Base-by-base conservation (phyloP, 2,888 invertebrate genomes). In the Cantharis lateralis region DNA sequence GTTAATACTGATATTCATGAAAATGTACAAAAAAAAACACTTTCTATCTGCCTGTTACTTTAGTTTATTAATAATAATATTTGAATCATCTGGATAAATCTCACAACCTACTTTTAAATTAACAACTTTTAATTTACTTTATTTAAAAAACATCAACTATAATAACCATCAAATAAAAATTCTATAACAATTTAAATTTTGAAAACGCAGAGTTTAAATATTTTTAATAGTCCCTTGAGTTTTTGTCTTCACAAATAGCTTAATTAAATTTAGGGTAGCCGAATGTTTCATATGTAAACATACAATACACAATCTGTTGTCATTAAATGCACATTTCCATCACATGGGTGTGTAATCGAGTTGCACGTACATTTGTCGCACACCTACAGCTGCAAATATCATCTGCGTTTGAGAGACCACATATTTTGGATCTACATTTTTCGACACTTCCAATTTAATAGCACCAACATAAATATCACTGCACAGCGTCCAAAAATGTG, bases 401-500 rank as follows among this genome's bases (percentile, higher is more conserved):
- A 96, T 95, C 83, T 97, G 96, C 20, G 98, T 95, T 85, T 97
- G 97, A 79, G 95, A 95, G 20, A 96, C 93, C 68, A 98, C 95
- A 87, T 98, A 98, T 85, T 96, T 94, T 1, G 96, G 94, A 88
- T 98, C 98, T 10, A 97, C 96, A 83, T 95, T 95, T 85, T 94
- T 93, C 0, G 97, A 95, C n/a, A 98, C 98, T 89, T 98, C 98
- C 73, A 99, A 89, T 89, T 98, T 99, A 72, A 99, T 89, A 81
- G 96, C 96, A 81, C 98, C 98, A 1, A 98, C 94, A 87, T 94
- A 97, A 76, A 95, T 93, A 83, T 98, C 97, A 86, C 96, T 97
- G 88, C 98, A 98, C 79, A 99, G 90, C 13, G 98, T 99, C 98
- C 98, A 99, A 89, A 99, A 98, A 87, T 98, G 98, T 3, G 98